Conservation (phyloP, 2,113 vertebrate genomes). For the Rhynchomys soricoides region DNA sequence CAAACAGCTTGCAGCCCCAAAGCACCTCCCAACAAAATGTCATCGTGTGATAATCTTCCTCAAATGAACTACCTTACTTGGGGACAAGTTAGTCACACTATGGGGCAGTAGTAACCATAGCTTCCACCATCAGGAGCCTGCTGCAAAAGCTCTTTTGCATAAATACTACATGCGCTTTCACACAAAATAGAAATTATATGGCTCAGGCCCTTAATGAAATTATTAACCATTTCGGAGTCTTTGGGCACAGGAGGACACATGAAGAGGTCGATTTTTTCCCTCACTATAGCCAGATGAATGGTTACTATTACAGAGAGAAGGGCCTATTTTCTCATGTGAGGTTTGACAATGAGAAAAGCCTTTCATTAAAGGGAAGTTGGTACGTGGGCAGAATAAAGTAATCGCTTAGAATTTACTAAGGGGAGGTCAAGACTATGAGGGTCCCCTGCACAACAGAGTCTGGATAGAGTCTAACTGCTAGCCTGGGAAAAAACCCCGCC, state of each 20-base stretch:
- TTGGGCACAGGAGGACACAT: slow-evolving; percentile 30
- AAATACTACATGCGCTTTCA: slow-evolving; percentile 77
- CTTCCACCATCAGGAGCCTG: slow-evolving; percentile 70
- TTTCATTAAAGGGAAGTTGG: slow-evolving; percentile 56
- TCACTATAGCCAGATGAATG: not conserved
- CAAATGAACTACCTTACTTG: slow-evolving; percentile 33
- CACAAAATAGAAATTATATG: slow-evolving; percentile 79
- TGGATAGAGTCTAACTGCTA: not conserved
- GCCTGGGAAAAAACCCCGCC: not conserved
- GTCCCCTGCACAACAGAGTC: not conserved
- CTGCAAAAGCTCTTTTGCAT: slow-evolving; percentile 77
- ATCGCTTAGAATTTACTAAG: slow-evolving; percentile 43
- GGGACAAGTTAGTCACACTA: slow-evolving; percentile 68
- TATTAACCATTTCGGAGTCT: slow-evolving; percentile 74
- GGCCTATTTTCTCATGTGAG: slow-evolving; percentile 16
- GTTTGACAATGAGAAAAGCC: slow-evolving; percentile 51
- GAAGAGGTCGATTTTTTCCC: slow-evolving; percentile 29
- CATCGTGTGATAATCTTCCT: slow-evolving; percentile 67
- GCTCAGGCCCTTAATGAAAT: slow-evolving; percentile 67
- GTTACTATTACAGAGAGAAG: not conserved
- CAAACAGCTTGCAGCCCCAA: slow-evolving; percentile 25
- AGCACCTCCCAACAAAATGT: slow-evolving; percentile 41
- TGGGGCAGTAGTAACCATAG: slow-evolving; percentile 77
- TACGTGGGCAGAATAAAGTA: not conserved
- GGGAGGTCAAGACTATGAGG: slow-evolving; percentile 19